Evolutionary conservation across 2,888 invertebrate genomes (phyloP).

Genomic region (Zonitis immaculata): DNA sequence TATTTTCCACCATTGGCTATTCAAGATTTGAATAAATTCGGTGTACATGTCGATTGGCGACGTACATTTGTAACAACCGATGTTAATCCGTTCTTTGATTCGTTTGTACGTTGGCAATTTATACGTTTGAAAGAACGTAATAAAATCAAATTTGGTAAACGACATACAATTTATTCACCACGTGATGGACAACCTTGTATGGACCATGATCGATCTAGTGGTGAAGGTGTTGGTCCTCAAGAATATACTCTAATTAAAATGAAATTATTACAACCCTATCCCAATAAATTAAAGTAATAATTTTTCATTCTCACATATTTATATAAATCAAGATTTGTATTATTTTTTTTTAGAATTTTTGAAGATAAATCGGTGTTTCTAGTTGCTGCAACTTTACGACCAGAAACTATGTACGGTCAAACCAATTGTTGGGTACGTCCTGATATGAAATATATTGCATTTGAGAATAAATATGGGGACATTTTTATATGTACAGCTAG

Average conservation of each 20-base stretch:
- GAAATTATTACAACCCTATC: slow-evolving; percentile 71
- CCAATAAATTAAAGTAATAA: slow-evolving; percentile 63
- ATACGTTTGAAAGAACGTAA: slow-evolving; percentile 75
- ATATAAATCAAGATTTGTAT: too few relatives aligned
- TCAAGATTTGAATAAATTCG: slow-evolving; percentile 81
- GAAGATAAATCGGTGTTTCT: slow-evolving; percentile 57
- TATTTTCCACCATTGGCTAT: slow-evolving; percentile 93
- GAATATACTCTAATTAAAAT: slow-evolving; percentile 97
- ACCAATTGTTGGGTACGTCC: slow-evolving; percentile 99
- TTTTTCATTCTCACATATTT: too few relatives aligned
- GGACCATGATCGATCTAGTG: slow-evolving; percentile 96
- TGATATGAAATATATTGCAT: slow-evolving; percentile 88
- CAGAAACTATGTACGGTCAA: slow-evolving; percentile 99
- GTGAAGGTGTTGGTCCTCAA: slow-evolving; percentile 97
- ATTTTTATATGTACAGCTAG: slow-evolving; percentile 83
- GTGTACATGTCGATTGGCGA: slow-evolving; percentile 95
- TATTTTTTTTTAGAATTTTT: slow-evolving; percentile 10
- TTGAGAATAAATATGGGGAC: slow-evolving; percentile 66
- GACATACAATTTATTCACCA: slow-evolving; percentile 94
- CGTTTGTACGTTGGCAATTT: slow-evolving; percentile 97
- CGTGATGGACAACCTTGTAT: slow-evolving; percentile 98
- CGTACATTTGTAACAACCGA: slow-evolving; percentile 98
- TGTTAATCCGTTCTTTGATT: slow-evolving; percentile 95
- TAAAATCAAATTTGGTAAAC: slow-evolving; percentile 94
- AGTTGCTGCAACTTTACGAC: slow-evolving; percentile 95